These are phyloP conservation scores for Stomorhina lunata DNA, from an alignment of 2,888 invertebrate species.

Conservation along the genomic window DNA sequence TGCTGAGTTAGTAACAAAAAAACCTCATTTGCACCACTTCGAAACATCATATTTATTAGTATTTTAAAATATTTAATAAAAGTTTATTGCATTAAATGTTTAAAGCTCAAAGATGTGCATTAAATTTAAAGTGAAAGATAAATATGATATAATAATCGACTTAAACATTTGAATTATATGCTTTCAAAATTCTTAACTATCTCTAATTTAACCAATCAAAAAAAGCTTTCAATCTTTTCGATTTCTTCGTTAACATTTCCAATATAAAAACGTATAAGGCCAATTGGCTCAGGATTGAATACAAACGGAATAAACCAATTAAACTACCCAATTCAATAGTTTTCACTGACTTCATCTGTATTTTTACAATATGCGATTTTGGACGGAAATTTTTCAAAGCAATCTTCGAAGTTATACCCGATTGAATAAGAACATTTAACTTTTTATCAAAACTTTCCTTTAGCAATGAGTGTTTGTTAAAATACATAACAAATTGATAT, in stretches of 20 bases:
- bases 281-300: constrained; percentile 21
- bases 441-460: constrained; percentile 69
- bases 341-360: neutral
- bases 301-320: constrained; percentile 57
- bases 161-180: too few relatives aligned
- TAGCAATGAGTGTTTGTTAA: constrained; percentile 70
- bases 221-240: neutral
- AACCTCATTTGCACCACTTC: too few relatives aligned
- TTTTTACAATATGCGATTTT: constrained; percentile 22
- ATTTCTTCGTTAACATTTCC: constrained; percentile 57
- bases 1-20: too few relatives aligned
- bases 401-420: constrained; percentile 68
- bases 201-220: constrained; percentile 24
- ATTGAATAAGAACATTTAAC: constrained; percentile 68
- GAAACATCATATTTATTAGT: too few relatives aligned
- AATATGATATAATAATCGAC: too few relatives aligned
- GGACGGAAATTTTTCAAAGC: constrained; percentile 13
- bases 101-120: too few relatives aligned
- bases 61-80: too few relatives aligned
- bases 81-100: too few relatives aligned
- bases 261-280: constrained; percentile 54
- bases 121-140: too few relatives aligned
- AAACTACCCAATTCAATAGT: constrained; percentile 50
- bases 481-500: constrained; percentile 71
- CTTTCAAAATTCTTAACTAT: too few relatives aligned